These are phyloP conservation scores for Corynorhinus townsendii DNA, from an alignment of 2,113 vertebrate genomes.

Conservation along the genomic window DNA sequence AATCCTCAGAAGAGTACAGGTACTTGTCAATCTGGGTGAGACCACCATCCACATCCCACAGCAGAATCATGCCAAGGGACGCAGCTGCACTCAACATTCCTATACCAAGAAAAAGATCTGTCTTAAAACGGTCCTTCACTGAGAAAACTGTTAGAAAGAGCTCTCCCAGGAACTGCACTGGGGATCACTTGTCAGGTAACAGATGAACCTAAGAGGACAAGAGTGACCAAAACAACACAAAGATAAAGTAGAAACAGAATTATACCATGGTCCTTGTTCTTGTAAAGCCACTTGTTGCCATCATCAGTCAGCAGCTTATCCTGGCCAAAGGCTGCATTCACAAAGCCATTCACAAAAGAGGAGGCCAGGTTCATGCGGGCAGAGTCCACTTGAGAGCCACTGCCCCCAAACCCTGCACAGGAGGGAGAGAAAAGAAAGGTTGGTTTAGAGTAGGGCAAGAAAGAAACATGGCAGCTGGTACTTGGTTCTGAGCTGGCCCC, in stretches of 20 bases:
- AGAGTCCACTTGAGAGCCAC: conserved; percentile 97
- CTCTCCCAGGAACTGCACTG: neutral
- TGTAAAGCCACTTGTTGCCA: conserved; percentile 99
- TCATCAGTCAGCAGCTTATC: conserved; percentile 98
- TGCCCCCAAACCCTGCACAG: conserved; percentile 92
- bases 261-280: conserved; percentile 98
- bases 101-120: conserved; percentile 67
- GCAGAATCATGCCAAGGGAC: conserved; percentile 94
- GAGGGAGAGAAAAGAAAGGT: neutral
- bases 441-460: neutral
- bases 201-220: neutral
- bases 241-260: neutral
- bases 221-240: neutral
- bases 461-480: neutral
- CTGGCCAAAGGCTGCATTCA: conserved; percentile 97
- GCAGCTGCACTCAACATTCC: conserved; percentile 98
- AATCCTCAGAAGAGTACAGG: conserved; percentile 97
- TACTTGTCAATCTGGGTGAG: conserved; percentile 99
- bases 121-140: neutral
- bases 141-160: neutral
- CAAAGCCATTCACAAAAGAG: conserved; percentile 98
- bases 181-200: neutral
- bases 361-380: conserved; percentile 99
- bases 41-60: conserved; percentile 98
- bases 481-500: neutral